Conservation (phyloP, 2,113 vertebrate species). For the Lutjanus erythropterus region DNA sequence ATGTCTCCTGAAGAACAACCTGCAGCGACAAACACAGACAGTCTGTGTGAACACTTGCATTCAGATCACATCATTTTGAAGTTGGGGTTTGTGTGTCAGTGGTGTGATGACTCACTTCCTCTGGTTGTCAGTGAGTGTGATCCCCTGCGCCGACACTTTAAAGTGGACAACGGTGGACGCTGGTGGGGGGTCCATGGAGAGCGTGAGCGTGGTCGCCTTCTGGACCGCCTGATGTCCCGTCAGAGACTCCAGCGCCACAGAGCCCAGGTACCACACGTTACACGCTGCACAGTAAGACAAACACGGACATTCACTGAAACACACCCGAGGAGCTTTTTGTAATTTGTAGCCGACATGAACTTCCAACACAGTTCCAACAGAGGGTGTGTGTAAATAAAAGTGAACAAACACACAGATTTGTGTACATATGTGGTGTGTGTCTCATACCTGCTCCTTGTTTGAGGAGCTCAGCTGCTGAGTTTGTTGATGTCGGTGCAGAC, state of each 20-base stretch:
- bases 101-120: slow-evolving; percentile 89
- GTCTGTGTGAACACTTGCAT: background rate
- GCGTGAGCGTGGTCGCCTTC: slow-evolving; percentile 89
- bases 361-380: background rate
- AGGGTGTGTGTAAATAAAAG: background rate
- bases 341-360: background rate
- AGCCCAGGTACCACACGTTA: slow-evolving; percentile 97
- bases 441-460: slow-evolving; percentile 95
- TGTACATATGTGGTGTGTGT: background rate
- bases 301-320: background rate
- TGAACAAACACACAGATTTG: background rate
- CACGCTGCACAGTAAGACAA: slow-evolving; percentile 84
- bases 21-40: slow-evolving; percentile 60
- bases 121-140: slow-evolving; percentile 97
- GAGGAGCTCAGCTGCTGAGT: slow-evolving; percentile 93
- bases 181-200: slow-evolving; percentile 87
- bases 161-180: slow-evolving; percentile 94
- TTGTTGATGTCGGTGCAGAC: slow-evolving; percentile 88
- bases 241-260: slow-evolving; percentile 94
- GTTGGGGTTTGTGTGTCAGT: too few species aligned
- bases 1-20: slow-evolving; percentile 95
- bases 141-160: slow-evolving; percentile 96
- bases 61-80: too few species aligned
- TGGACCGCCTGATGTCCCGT: slow-evolving; percentile 95
- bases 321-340: background rate